Evolutionary conservation across 2,113 vertebrate species (phyloP).

Genomic region (Quiscalus mexicanus): DNA sequence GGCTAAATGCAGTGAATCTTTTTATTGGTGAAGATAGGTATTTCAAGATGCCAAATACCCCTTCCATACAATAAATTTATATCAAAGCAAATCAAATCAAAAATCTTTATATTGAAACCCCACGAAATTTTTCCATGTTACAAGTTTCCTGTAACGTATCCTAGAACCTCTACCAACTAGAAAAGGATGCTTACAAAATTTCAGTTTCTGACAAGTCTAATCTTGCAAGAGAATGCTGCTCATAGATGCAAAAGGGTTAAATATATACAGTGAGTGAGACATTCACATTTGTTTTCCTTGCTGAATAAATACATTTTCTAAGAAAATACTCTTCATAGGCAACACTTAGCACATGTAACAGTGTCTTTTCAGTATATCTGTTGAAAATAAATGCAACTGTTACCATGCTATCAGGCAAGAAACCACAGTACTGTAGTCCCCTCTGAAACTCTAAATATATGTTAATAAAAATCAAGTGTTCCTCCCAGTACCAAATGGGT

Average conservation of each 20-base stretch:
- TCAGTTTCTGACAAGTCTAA: neutral
- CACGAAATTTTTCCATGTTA: neutral
- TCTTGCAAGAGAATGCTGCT: neutral
- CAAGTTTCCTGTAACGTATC: neutral
- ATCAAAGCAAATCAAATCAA: neutral
- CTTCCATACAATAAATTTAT: neutral
- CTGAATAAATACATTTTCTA: neutral
- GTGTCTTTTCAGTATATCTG: neutral
- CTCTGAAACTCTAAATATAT: neutral
- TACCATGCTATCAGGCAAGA: neutral
- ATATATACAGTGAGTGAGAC: neutral
- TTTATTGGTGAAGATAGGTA: slow-evolving; percentile 3
- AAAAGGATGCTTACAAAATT: neutral
- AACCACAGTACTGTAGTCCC: neutral
- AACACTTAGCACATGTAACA: neutral
- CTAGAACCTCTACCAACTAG: neutral
- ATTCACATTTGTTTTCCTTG: neutral
- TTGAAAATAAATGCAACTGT: neutral
- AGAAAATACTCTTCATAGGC: neutral
- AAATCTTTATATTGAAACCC: neutral
- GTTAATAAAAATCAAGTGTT: slow-evolving; percentile 72
- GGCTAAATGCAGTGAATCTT: neutral
- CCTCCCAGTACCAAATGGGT: slow-evolving; percentile 77
- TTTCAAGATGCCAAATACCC: neutral
- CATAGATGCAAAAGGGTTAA: neutral